Evolutionary conservation across 2,888 invertebrate species (phyloP).

Genomic region (Cephalotes varians): DNA sequence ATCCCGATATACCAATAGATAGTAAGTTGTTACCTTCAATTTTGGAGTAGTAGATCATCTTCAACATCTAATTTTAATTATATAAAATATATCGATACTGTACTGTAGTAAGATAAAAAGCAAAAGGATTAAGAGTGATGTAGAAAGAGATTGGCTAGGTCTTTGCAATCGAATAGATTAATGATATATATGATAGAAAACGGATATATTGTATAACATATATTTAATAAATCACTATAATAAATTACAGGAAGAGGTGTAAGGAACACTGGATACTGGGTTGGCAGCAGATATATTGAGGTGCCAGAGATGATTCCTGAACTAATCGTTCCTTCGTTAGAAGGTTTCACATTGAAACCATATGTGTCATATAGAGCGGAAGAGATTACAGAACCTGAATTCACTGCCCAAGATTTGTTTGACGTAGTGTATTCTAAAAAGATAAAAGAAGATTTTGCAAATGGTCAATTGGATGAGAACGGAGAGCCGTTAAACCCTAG

Average conservation of each 20-base stretch:
- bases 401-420: conserved; percentile 94
- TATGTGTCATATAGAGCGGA: conserved; percentile 96
- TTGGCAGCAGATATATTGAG: conserved; percentile 86
- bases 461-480: conserved; percentile 90
- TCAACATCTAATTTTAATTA: not conserved
- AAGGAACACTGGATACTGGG: conserved; percentile 89
- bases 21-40: conserved; percentile 84
- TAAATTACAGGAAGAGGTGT: conserved; percentile 89
- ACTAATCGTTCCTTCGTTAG: conserved; percentile 96
- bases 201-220: not conserved
- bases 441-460: conserved; percentile 91
- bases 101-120: not conserved
- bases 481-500: conserved; percentile 91
- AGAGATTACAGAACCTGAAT: conserved; percentile 92
- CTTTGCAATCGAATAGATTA: no score
- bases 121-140: not conserved
- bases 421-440: conserved; percentile 93
- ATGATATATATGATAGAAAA: no score
- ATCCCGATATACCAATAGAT: conserved; percentile 90
- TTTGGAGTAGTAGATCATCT: not conserved
- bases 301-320: conserved; percentile 97
- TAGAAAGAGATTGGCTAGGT: not conserved
- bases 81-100: not conserved
- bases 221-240: not conserved
- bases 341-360: conserved; percentile 94